Percentiles rank a stretch among this genome's conserved stretches.
These are phyloP conservation scores for Trialeurodes vaporariorum DNA, from an alignment of 1,140 invertebrate genomes.

Conservation along the genomic window DNA sequence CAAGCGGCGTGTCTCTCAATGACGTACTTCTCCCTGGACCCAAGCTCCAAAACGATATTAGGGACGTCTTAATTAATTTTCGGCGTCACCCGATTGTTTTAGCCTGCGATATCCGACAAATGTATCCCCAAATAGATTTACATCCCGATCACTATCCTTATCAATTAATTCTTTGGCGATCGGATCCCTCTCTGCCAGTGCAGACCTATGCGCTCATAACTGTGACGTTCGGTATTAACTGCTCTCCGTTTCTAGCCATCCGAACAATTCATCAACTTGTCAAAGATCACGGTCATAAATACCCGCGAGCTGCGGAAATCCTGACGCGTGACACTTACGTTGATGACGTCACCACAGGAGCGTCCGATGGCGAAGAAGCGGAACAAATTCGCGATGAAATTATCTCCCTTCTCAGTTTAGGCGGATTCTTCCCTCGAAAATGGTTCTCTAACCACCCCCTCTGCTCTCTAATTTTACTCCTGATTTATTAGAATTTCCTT, in stretches of 20 bases:
- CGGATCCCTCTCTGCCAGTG: too few relatives aligned
- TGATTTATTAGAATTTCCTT: too few relatives aligned
- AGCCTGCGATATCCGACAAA: too few relatives aligned
- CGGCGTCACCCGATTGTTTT: too few relatives aligned
- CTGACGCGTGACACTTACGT: slow-evolving; percentile 1
- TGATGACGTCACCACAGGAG: slow-evolving; percentile 34
- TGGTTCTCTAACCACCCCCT: slow-evolving; percentile 17
- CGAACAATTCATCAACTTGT: slow-evolving; percentile 28
- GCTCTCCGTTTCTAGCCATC: slow-evolving; percentile 31
- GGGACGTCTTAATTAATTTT: too few relatives aligned
- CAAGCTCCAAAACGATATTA: too few relatives aligned
- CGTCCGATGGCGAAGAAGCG: slow-evolving; percentile 18
- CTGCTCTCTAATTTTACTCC: too few relatives aligned
- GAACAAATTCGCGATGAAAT: slow-evolving; percentile 17
- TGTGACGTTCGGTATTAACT: slow-evolving; percentile 33
- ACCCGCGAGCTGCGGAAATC: slow-evolving; percentile 22
- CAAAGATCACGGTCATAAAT: slow-evolving; percentile 22
- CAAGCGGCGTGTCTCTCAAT: too few relatives aligned
- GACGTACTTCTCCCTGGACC: too few relatives aligned
- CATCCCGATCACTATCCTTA: too few relatives aligned
- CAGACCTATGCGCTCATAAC: slow-evolving; percentile 30
- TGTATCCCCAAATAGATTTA: too few relatives aligned
- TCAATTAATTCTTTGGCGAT: too few relatives aligned
- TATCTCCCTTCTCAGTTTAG: slow-evolving; percentile 15
- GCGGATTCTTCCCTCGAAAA: slow-evolving; percentile 20